phyloP scores from a whole-genome alignment of 2,888 invertebrate genomes.

The Nebria brevicollis region DNA sequence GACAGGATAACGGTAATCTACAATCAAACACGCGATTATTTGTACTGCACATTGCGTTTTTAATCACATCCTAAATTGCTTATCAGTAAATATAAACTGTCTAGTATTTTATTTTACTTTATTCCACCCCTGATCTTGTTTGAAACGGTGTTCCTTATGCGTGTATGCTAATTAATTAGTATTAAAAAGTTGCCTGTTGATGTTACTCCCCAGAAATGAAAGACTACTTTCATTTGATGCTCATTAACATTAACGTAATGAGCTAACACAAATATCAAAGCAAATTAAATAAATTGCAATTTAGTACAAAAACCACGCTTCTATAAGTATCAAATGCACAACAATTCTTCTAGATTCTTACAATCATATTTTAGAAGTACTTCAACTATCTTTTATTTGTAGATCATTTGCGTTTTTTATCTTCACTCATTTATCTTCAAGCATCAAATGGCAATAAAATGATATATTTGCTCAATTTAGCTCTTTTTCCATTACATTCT shows the following conservation, averaged over 20 bases:
- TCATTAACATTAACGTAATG: slow-evolving; percentile 37
- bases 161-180: not conserved
- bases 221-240: slow-evolving; percentile 22
- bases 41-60: not conserved
- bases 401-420: no score
- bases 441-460: no score
- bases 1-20: slow-evolving; percentile 20
- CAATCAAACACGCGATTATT: slow-evolving; percentile 3
- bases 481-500: no score
- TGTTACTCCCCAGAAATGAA: not conserved
- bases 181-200: not conserved
- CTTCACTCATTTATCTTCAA: no score
- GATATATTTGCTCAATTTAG: no score
- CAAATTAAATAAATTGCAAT: slow-evolving; percentile 21
- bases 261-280: slow-evolving; percentile 31
- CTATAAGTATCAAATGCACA: not conserved
- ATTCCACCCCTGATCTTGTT: not conserved
- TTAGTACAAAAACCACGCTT: slow-evolving; percentile 13
- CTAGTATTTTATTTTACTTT: not conserved
- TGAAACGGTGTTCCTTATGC: not conserved
- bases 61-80: not conserved
- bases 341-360: not conserved
- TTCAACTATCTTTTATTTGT: no score
- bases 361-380: no score
- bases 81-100: not conserved